Evolutionary conservation across 2,797 vertebrate genomes (phyloP).

Genomic region (Pachyuromys duprasi): DNA sequence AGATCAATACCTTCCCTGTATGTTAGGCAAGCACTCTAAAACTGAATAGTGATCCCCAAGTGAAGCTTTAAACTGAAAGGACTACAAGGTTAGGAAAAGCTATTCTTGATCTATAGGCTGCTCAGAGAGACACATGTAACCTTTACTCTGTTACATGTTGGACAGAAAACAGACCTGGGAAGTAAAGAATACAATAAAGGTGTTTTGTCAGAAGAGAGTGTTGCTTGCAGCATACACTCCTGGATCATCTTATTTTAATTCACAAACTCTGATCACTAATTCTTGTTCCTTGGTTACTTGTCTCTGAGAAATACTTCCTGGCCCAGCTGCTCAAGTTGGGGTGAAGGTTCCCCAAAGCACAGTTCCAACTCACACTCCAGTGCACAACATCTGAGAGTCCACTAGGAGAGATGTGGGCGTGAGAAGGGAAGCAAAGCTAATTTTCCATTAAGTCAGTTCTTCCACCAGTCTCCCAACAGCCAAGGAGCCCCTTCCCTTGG

Average conservation of each 20-base stretch:
- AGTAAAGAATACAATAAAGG: background rate
- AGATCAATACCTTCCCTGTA: background rate
- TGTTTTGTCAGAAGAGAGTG: background rate
- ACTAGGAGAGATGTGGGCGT: background rate
- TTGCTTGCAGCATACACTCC: background rate
- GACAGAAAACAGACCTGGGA: background rate
- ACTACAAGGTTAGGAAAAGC: background rate
- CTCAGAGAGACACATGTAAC: background rate
- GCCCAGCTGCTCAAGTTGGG: background rate
- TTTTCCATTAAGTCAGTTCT: conserved; percentile 35
- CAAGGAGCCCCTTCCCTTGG: background rate
- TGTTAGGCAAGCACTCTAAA: background rate
- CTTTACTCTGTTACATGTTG: background rate
- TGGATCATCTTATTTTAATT: background rate
- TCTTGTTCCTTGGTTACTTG: background rate
- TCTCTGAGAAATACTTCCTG: conserved; percentile 4
- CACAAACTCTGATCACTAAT: background rate
- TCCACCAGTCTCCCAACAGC: background rate
- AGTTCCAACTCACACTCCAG: background rate
- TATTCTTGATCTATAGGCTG: background rate
- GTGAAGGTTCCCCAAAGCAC: background rate
- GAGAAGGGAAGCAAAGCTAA: background rate
- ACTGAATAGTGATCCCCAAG: background rate
- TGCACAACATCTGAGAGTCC: background rate
- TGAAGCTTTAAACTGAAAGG: background rate